Evolutionary conservation across 2,888 invertebrate species (phyloP), one percentile per base, ranked within the genome.

Genomic region (Cryptocheilus praepositus): DNA sequence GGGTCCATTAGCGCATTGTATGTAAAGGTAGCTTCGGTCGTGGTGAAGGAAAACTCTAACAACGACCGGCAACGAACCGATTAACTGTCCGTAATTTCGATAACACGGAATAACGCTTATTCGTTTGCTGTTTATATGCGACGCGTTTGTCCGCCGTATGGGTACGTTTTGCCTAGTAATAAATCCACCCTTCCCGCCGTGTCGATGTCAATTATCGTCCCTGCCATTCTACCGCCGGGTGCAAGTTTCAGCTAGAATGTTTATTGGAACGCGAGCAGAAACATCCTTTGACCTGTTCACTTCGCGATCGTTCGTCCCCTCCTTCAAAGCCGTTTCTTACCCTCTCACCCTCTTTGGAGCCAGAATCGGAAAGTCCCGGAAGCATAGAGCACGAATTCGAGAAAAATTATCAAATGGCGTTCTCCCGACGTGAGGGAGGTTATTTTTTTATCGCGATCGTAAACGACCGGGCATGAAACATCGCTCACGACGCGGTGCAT

Each of bases 381-480:
- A 11, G 22, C 13, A 52, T 4, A 0, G 19, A 22, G 25, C n/a
- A 11, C 36, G 36, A 36, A 36, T 36, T 36, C 2, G n/a, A 15
- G 15, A 3, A 53, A 53, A n/a, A 22, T 25, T 0, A 7, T n/a
- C 4, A 16, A n/a, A 25, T 7, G 52, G 18, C 8, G 13, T 52
- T 11, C n/a, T 8, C 28, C 18, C 28, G 11, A n/a, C 55, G 28
- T n/a, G 55, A 1, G n/a, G 36, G 13, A 36, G 36, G 4, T 36
- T 36, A 36, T 36, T 36, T 19, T 15, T 57, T 54, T 57, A 45
- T 61, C 57, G 25, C 22, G 51, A 61, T 70, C 54, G 61, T 64
- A 67, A 69, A 73, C 53, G 46, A 60, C 64, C 22, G 55, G 18
- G 13, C 53, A 25, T 46, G 44, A 67, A 15, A 19, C 58, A 58